phyloP scores from a whole-genome alignment of 2,797 vertebrate species.

The Rhynchotus rufescens region DNA sequence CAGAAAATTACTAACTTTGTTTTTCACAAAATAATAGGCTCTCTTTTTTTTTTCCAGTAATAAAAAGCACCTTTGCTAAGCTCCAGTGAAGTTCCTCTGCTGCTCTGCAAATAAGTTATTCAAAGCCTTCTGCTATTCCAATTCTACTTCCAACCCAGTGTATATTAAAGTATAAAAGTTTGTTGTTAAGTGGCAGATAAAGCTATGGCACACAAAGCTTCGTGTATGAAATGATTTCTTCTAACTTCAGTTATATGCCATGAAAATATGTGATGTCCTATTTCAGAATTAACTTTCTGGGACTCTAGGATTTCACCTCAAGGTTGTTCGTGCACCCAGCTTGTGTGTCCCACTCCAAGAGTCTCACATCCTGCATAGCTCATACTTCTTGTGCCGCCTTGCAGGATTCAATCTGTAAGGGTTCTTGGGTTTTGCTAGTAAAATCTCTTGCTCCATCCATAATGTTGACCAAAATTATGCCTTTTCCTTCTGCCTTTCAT shows the following conservation, averaged over 20 bases:
- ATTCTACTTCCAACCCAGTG: neutral
- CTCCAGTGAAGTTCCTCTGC: neutral
- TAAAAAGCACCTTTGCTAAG: neutral
- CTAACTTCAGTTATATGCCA: neutral
- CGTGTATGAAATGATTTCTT: neutral
- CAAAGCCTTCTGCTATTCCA: neutral
- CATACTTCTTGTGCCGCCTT: too few species aligned
- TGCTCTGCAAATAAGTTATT: neutral
- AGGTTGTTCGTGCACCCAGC: neutral
- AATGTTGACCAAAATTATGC: neutral
- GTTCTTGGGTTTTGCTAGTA: neutral
- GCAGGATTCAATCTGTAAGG: fast-evolving
- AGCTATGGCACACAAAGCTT: neutral
- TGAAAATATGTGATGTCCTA: neutral
- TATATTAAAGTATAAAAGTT: neutral
- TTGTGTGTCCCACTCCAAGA: neutral
- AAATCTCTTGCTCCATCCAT: neutral
- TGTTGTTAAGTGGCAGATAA: neutral
- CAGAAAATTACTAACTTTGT: neutral
- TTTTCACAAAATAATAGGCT: neutral
- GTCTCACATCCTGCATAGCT: neutral
- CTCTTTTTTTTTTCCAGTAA: neutral
- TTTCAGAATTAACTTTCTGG: neutral
- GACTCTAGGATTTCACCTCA: neutral
- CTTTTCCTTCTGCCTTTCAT: neutral